Evolutionary conservation across 2,888 invertebrate genomes (phyloP).

Genomic region (Trissonchulus sp.): DNA sequence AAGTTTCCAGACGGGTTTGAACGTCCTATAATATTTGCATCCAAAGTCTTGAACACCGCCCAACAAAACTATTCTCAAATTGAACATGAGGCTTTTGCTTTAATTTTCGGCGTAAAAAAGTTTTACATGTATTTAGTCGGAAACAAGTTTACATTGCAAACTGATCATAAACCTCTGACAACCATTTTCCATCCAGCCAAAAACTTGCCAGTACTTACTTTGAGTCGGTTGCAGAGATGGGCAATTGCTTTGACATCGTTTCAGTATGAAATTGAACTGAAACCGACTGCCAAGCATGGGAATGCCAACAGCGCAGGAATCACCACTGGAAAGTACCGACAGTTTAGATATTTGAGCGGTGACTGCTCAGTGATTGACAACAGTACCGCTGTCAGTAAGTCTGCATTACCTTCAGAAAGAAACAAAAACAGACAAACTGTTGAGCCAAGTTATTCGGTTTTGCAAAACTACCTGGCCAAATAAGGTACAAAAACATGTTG

Average conservation of each 20-base stretch:
- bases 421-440: too few species aligned
- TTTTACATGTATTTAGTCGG: background rate
- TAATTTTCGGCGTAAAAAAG: constrained; percentile 7
- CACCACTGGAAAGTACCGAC: too few species aligned
- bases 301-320: too few species aligned
- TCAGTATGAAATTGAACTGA: background rate
- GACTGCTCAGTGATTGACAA: too few species aligned
- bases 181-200: background rate
- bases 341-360: too few species aligned
- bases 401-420: too few species aligned
- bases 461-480: too few species aligned
- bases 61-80: background rate
- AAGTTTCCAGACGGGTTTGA: background rate
- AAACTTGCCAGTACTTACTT: background rate
- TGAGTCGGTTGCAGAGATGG: background rate
- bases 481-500: too few species aligned
- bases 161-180: constrained; percentile 10
- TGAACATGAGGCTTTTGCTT: background rate
- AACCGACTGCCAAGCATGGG: background rate
- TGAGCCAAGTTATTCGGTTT: too few species aligned
- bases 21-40: background rate
- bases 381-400: too few species aligned
- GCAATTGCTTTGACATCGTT: background rate
- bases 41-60: background rate
- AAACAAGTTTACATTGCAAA: background rate